Conservation (phyloP, 2,888 invertebrate genomes). For the Chloroclystis v-ata region DNA sequence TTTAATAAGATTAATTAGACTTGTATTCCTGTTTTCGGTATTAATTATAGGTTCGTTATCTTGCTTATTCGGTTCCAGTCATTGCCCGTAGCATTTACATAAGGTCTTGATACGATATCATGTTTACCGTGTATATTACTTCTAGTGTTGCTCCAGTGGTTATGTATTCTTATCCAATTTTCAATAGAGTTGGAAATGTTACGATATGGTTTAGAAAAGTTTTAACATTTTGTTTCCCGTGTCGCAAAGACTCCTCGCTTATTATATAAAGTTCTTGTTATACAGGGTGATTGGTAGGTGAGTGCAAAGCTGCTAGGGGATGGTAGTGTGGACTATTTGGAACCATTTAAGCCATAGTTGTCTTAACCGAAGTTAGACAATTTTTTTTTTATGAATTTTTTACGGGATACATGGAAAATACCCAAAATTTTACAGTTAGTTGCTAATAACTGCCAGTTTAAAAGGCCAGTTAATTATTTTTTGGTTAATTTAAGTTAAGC, state of each 20-base stretch:
- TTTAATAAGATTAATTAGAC: background rate
- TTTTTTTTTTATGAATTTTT: too few relatives aligned
- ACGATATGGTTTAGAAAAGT: conserved; percentile 9
- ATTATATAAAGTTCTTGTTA: conserved; percentile 23
- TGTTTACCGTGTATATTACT: conserved; percentile 15
- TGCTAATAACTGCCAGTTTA: too few relatives aligned
- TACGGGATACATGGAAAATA: too few relatives aligned
- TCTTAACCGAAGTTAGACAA: too few relatives aligned
- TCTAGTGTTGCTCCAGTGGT: background rate
- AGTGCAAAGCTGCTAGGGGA: too few relatives aligned
- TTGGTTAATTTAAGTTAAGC: too few relatives aligned
- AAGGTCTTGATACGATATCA: conserved; percentile 20
- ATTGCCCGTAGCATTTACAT: conserved; percentile 7
- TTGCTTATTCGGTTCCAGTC: conserved; percentile 16
- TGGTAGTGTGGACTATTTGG: too few relatives aligned
- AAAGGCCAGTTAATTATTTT: too few relatives aligned
- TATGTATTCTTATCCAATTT: background rate
- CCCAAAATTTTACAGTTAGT: too few relatives aligned
- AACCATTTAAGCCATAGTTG: too few relatives aligned
- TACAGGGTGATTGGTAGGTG: too few relatives aligned
- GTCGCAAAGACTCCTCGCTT: conserved; percentile 14
- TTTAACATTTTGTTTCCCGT: conserved; percentile 10
- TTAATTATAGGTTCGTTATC: background rate
- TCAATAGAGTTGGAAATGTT: background rate
- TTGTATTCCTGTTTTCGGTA: background rate